Evolutionary conservation across 2,888 invertebrate genomes (phyloP).

Genomic region (Nudaria mundana): DNA sequence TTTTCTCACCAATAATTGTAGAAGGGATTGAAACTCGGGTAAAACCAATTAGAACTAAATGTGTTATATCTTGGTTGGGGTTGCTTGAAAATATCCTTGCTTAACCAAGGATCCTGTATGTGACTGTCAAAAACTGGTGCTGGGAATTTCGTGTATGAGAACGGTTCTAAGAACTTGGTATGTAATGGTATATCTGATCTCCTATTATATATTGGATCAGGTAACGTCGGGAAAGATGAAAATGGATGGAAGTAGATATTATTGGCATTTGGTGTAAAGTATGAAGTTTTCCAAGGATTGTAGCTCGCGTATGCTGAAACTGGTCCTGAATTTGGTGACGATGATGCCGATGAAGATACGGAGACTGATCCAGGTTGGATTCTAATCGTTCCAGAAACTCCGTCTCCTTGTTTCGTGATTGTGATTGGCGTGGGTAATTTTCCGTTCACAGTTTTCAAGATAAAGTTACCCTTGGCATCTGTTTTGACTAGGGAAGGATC

Average conservation of each 20-base stretch:
- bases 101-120: slow-evolving; percentile 21
- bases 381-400: slow-evolving; percentile 47
- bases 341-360: slow-evolving; percentile 48
- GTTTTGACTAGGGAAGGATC: slow-evolving; percentile 28
- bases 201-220: slow-evolving; percentile 25
- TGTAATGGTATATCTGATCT: slow-evolving; percentile 40
- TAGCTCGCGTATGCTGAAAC: slow-evolving; percentile 20
- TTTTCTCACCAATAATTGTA: slow-evolving; percentile 37
- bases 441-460: slow-evolving; percentile 22
- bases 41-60: slow-evolving; percentile 40
- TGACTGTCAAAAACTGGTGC: slow-evolving; percentile 11
- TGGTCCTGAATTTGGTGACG: slow-evolving; percentile 41
- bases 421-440: slow-evolving; percentile 38
- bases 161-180: slow-evolving; percentile 21
- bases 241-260: slow-evolving; percentile 30
- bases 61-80: slow-evolving; percentile 29
- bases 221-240: slow-evolving; percentile 33
- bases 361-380: slow-evolving; percentile 52
- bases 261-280: slow-evolving; percentile 26
- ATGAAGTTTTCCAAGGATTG: slow-evolving; percentile 23
- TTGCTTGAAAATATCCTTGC: slow-evolving; percentile 36
- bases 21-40: slow-evolving; percentile 48
- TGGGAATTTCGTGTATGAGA: slow-evolving; percentile 6
- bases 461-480: slow-evolving; percentile 23
- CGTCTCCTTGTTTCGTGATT: slow-evolving; percentile 43